Conservation (phyloP, 2,113 vertebrate species). For the Sarotherodon lohbergeri region DNA sequence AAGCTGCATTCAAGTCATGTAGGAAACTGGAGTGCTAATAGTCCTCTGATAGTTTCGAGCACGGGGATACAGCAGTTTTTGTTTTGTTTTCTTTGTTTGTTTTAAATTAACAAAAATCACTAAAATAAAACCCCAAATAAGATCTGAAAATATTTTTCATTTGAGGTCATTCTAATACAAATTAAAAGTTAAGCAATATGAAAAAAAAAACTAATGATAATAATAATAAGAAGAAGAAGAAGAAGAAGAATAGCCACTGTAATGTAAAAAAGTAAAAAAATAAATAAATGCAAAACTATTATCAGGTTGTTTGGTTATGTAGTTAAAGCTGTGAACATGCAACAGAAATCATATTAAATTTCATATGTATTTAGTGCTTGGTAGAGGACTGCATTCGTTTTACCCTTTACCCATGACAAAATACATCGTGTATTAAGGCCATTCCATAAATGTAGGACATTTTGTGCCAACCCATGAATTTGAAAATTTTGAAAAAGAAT, state of each 20-base stretch:
- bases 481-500: neutral
- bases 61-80: neutral
- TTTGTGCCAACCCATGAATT: neutral
- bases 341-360: neutral
- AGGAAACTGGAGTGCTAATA: neutral
- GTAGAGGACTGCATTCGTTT: neutral
- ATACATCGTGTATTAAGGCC: neutral
- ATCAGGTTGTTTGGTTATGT: neutral
- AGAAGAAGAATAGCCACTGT: neutral
- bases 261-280: neutral
- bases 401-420: neutral
- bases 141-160: neutral
- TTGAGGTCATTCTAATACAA: neutral
- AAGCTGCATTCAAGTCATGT: neutral
- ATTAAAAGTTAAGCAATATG: neutral
- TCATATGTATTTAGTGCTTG: neutral
- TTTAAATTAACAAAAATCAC: neutral
- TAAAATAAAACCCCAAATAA: neutral
- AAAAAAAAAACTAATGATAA: neutral
- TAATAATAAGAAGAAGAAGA: rapidly evolving
- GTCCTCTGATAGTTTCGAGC: neutral
- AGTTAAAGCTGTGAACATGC: neutral
- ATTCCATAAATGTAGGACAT: neutral
- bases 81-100: neutral
- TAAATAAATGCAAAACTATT: neutral